Conservation (phyloP, 1,140 invertebrate genomes). For the Drosophila tristis region DNA sequence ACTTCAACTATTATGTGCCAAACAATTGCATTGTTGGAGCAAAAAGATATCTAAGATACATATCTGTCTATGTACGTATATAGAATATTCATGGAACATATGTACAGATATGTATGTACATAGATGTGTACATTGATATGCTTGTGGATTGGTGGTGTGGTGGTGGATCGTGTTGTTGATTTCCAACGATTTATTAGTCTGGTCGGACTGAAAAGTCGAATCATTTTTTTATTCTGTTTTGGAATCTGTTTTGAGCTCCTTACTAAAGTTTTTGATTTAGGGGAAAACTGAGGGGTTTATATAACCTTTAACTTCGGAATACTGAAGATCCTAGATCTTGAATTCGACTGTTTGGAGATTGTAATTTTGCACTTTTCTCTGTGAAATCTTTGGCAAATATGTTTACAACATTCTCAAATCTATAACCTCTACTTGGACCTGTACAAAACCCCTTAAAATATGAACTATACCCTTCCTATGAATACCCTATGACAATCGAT, state of each 20-base stretch:
- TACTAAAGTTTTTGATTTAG: too few species aligned
- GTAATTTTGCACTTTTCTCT: too few species aligned
- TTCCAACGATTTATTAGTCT: slow-evolving; percentile 59
- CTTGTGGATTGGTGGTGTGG: slow-evolving; percentile 16
- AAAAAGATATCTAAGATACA: neutral
- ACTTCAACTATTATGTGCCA: slow-evolving; percentile 68
- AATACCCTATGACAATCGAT: neutral
- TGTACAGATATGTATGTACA: slow-evolving; percentile 6
- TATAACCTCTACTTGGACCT: too few species aligned
- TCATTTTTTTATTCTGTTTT: neutral
- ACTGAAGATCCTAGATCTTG: too few species aligned
- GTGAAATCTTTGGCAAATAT: neutral
- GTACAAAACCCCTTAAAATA: slow-evolving; percentile 1
- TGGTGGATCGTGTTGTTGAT: slow-evolving; percentile 27
- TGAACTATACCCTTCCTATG: neutral
- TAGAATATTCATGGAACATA: slow-evolving; percentile 8
- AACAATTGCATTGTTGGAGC: slow-evolving; percentile 70
- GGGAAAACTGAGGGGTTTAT: too few species aligned
- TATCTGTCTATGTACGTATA: neutral
- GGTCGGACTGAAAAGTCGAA: slow-evolving; percentile 1
- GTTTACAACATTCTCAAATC: neutral
- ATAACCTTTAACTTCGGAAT: neutral
- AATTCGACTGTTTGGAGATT: too few species aligned
- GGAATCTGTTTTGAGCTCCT: neutral
- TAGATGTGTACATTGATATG: slow-evolving; percentile 17